Conservation (phyloP, 2,113 vertebrate species). For the Dipodomys merriami region DNA sequence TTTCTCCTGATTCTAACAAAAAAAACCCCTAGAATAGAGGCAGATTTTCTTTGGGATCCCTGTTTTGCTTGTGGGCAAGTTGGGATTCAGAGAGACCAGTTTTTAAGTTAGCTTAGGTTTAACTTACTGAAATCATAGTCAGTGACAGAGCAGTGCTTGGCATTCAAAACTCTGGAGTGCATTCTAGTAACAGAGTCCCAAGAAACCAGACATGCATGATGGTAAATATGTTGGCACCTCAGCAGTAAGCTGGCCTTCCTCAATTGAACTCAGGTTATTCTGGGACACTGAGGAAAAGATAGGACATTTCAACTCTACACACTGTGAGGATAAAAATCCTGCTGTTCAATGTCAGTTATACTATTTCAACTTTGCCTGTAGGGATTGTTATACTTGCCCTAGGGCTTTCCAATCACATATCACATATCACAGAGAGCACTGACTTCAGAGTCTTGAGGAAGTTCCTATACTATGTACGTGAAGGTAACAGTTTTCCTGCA, state of each 20-base stretch:
- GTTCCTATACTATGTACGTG: not conserved
- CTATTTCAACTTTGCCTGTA: slow-evolving; percentile 76
- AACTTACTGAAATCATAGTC: not conserved
- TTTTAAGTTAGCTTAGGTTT: too few relatives aligned
- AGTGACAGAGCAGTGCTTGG: not conserved
- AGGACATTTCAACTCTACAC: slow-evolving; percentile 65
- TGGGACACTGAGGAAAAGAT: slow-evolving; percentile 66
- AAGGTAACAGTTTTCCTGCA: slow-evolving; percentile 9
- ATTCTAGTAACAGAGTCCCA: not conserved
- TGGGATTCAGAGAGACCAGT: not conserved
- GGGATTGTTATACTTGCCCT: slow-evolving; percentile 73
- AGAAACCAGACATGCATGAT: slow-evolving; percentile 14
- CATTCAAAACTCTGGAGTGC: not conserved
- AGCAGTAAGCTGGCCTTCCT: slow-evolving; percentile 51
- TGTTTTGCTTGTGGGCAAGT: slow-evolving; percentile 1
- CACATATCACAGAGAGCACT: not conserved
- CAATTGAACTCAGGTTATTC: slow-evolving; percentile 53
- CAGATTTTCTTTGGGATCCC: not conserved
- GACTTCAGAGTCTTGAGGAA: slow-evolving; percentile 6
- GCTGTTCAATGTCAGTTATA: slow-evolving; percentile 58
- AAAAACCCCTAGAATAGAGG: not conserved
- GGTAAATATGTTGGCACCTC: slow-evolving; percentile 25
- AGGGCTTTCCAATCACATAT: slow-evolving; percentile 52
- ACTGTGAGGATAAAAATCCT: slow-evolving; percentile 64
- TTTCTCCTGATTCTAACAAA: not conserved